Conservation (phyloP, 1,140 invertebrate species). For the Pachyrhynchus sulphureomaculatus region DNA sequence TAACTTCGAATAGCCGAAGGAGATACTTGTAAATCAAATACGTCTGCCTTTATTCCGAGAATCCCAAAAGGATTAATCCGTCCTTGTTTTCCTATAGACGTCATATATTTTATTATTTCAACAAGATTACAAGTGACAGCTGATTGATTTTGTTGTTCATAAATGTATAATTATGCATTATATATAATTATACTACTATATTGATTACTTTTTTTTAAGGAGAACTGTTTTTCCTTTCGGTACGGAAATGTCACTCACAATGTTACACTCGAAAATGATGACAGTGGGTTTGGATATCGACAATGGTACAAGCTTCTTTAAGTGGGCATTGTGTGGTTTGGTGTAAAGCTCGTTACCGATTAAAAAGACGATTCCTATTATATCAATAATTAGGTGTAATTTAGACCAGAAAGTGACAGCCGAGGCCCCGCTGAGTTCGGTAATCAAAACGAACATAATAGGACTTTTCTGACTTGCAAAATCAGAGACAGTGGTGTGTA, state of each 20-base stretch:
- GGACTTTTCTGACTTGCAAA: constrained; percentile 26
- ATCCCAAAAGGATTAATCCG: too few species aligned
- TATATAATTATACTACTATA: too few species aligned
- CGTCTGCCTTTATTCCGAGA: too few species aligned
- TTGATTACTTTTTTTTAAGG: too few species aligned
- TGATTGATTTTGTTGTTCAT: too few species aligned
- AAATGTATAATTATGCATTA: too few species aligned
- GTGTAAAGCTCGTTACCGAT: constrained; percentile 21
- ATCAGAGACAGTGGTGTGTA: background rate
- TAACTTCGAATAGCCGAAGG: too few species aligned
- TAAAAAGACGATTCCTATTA: constrained; percentile 17
- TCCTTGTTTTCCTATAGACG: too few species aligned
- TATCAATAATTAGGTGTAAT: constrained; percentile 27
- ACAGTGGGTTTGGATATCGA: constrained; percentile 8
- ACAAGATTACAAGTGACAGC: too few species aligned
- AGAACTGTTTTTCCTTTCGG: background rate
- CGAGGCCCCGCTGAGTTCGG: constrained; percentile 12
- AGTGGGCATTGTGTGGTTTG: too few species aligned
- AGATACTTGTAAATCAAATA: too few species aligned
- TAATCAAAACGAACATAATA: constrained; percentile 27
- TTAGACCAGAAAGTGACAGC: constrained; percentile 26
- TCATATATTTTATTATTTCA: too few species aligned
- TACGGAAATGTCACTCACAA: constrained; percentile 11
- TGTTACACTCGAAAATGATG: constrained; percentile 1
- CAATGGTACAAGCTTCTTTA: constrained; percentile 2